Conservation (phyloP, 2,797 vertebrate genomes). For the Micropoecilia bifurca region DNA sequence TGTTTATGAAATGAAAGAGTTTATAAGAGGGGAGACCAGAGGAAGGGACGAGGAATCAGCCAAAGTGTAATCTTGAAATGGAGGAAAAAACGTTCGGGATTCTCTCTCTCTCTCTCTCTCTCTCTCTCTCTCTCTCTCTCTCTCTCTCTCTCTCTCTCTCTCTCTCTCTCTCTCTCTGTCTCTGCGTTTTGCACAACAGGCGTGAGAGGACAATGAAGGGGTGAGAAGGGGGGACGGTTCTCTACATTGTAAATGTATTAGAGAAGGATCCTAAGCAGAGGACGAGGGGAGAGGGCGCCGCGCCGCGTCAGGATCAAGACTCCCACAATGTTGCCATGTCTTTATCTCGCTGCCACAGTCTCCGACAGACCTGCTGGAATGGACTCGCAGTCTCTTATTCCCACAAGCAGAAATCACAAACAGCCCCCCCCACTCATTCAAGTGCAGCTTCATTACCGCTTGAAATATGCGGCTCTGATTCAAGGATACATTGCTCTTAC, state of each 20-base stretch:
- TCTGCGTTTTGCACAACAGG: slow-evolving; percentile 33
- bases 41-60: slow-evolving; percentile 58
- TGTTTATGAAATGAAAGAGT: slow-evolving; percentile 78
- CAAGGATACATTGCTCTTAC: slow-evolving; percentile 32
- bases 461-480: slow-evolving; percentile 49
- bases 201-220: slow-evolving; percentile 56
- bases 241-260: slow-evolving; percentile 74
- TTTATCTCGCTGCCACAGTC: slow-evolving; percentile 79
- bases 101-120: slow-evolving; percentile 8
- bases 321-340: slow-evolving; percentile 72
- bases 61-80: slow-evolving; percentile 76
- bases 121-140: slow-evolving; percentile 14
- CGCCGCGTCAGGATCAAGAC: slow-evolving; percentile 73
- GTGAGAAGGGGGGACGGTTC: slow-evolving; percentile 44
- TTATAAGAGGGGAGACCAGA: slow-evolving; percentile 46
- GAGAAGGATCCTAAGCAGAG: slow-evolving; percentile 60
- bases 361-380: slow-evolving; percentile 67
- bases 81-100: slow-evolving; percentile 61
- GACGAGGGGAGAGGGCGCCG: slow-evolving; percentile 35
- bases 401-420: slow-evolving; percentile 64
- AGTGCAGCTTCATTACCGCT: slow-evolving; percentile 67
- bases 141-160: slow-evolving; percentile 13
- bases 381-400: slow-evolving; percentile 57
- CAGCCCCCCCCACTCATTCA: slow-evolving; percentile 56
- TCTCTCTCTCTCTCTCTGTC: neutral